Evolutionary conservation across 2,113 vertebrate genomes (phyloP).

Genomic region (Hippocampus zosterae): DNA sequence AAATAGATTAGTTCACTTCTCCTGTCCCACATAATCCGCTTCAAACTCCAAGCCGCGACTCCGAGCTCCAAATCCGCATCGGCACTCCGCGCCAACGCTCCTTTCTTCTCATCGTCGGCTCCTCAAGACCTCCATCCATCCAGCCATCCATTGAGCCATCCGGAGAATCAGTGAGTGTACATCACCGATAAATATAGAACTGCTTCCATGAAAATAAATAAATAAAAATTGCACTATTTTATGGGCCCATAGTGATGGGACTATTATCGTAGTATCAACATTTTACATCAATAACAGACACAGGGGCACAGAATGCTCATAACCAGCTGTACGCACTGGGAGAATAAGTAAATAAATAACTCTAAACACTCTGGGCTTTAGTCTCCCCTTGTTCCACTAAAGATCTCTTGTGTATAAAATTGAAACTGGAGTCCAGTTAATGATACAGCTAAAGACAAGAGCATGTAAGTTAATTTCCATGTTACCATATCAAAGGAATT

Average conservation of each 20-base stretch:
- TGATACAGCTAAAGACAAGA: not conserved
- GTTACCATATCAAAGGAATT: not conserved
- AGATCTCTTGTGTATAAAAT: not conserved
- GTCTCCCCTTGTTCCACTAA: not conserved
- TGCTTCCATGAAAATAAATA: conserved; percentile 1
- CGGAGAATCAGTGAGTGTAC: conserved; percentile 39
- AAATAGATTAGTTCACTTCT: too few species aligned
- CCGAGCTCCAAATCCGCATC: too few species aligned
- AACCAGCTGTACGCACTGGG: not conserved
- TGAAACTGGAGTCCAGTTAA: not conserved
- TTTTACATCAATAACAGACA: conserved; percentile 1
- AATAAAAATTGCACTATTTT: conserved; percentile 8
- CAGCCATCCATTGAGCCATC: too few species aligned
- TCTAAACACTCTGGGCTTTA: not conserved
- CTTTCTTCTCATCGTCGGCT: too few species aligned
- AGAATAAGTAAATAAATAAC: too few species aligned
- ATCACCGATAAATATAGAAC: conserved; percentile 27
- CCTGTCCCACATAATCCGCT: too few species aligned
- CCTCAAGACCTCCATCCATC: too few species aligned
- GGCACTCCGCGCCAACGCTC: too few species aligned
- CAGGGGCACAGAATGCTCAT: not conserved
- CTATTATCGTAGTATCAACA: not conserved
- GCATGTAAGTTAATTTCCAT: not conserved
- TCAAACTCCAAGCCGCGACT: too few species aligned
- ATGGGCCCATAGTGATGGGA: conserved; percentile 16